A percentile compares a stretch with the other conserved stretches of the same genome.
phyloP scores from a whole-genome alignment of 2,797 vertebrate genomes.

The Synaphobranchus kaupii region DNA sequence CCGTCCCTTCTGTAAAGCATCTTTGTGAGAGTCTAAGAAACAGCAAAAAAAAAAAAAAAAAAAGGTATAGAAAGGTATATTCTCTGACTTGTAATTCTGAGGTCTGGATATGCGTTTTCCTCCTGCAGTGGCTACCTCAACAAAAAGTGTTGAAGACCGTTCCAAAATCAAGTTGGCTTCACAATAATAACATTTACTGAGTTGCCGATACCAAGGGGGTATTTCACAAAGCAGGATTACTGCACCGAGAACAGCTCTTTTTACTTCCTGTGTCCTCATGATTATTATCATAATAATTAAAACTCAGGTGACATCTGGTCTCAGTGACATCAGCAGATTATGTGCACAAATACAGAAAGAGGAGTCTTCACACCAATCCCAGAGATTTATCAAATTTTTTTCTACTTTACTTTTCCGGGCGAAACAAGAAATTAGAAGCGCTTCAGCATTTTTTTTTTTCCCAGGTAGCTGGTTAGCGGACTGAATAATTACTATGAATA shows the following conservation, averaged over 20 bases:
- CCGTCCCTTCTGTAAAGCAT: neutral
- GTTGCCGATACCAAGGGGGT: no score
- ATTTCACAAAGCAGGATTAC: no score
- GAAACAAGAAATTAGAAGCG: neutral
- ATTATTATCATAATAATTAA: no score
- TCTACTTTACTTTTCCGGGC: neutral
- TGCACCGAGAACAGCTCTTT: no score
- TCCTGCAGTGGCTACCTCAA: no score
- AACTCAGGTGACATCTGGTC: no score
- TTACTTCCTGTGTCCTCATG: no score
- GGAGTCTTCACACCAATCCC: neutral
- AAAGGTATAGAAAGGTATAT: neutral
- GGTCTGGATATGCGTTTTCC: no score
- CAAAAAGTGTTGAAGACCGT: no score
- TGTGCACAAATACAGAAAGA: neutral
- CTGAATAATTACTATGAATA: neutral
- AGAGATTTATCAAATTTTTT: neutral
- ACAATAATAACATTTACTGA: no score
- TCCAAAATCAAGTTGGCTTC: no score
- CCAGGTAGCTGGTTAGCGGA: neutral
- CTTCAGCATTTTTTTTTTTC: neutral
- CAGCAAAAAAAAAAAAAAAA: neutral
- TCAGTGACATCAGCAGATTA: neutral
- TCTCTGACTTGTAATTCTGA: no score
- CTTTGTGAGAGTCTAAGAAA: neutral